Evolutionary conservation across 2,797 vertebrate genomes (phyloP), one percentile per base, ranked within the genome.

Genomic region (Notolepis coatsorum): DNA sequence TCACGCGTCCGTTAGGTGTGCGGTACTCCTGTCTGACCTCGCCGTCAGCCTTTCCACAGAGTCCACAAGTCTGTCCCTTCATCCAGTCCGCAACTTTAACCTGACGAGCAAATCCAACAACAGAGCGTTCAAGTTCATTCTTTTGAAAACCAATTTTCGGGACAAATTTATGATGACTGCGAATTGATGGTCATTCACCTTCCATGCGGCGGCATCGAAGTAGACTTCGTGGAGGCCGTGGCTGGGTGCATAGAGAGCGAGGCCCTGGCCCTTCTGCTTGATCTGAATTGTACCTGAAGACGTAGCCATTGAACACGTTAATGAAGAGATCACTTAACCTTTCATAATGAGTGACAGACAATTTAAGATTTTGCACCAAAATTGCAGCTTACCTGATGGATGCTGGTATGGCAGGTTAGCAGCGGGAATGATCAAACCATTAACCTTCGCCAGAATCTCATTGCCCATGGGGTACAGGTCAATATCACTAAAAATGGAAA

Each of bases 161-260:
- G 9, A 10, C 13, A 41, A 27, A 13, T 8, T 15, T 17, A 12
- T 1, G 20, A 23, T 28, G 6, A 52, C 25, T 10, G 28, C 18
- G 15, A 13, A 15, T 13, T 27, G 0, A 13, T 24, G n/a, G n/a
- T n/a, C n/a, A n/a, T n/a, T 75, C 33, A 95, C 93, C 93, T 90
- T 86, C 52, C 89, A 41, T 42, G 8, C 25, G 0, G 65, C 76
- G 7, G 57, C 42, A 37, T 90, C 84, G 31, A 93, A 88, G 75
- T 81, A 90, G 13, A 96, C 66, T 72, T 93, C 86, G 31, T 94
- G 85, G 68, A 93, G 90, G 64, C 93, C 93, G 5, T 87, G 79
- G 15, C 68, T 79, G 1, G 82, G 77, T 55, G 91, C 92, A 68
- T 33, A 41, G 61, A 94, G 68, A 71, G 65, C 18, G 2, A 96